phyloP scores from a whole-genome alignment of 2,888 invertebrate species.

The Ophraella communa region DNA sequence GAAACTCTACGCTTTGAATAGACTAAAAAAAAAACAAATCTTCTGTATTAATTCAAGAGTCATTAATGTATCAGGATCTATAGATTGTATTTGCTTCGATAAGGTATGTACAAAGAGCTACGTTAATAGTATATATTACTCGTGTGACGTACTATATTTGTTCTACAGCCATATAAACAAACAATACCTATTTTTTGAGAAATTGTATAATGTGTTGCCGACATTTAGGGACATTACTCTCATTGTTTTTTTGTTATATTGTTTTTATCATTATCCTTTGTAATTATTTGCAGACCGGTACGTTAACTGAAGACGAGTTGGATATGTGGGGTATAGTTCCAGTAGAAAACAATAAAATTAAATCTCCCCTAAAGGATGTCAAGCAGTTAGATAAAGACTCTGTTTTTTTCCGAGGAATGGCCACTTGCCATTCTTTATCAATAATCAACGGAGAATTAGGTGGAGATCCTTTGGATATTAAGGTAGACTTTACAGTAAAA shows the following conservation, averaged over 20 bases:
- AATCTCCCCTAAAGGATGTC: conserved; percentile 47
- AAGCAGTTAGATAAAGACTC: conserved; percentile 40
- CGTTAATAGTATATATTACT: too few species aligned
- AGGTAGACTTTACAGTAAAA: too few species aligned
- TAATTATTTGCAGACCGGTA: conserved; percentile 81
- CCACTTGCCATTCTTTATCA: conserved; percentile 90
- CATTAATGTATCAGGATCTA: conserved; percentile 90
- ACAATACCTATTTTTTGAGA: too few species aligned
- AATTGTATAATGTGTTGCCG: too few species aligned
- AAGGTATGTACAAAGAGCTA: conserved; percentile 66
- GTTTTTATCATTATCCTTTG: background rate
- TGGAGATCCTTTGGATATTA: conserved; percentile 94
- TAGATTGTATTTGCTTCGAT: conserved; percentile 89
- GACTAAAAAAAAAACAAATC: conserved; percentile 78
- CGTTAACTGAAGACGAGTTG: conserved; percentile 93
- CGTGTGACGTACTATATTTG: too few species aligned
- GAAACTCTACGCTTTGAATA: conserved; percentile 85
- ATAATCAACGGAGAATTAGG: conserved; percentile 82
- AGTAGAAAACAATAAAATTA: conserved; percentile 45
- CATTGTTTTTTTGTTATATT: background rate
- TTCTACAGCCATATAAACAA: too few species aligned
- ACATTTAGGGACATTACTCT: too few species aligned
- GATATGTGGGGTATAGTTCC: conserved; percentile 95
- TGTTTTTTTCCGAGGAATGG: conserved; percentile 74
- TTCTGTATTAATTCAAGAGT: conserved; percentile 92